Base-by-base conservation (phyloP, 2,888 invertebrate genomes). In the Acanthosepion pharaonis region DNA sequence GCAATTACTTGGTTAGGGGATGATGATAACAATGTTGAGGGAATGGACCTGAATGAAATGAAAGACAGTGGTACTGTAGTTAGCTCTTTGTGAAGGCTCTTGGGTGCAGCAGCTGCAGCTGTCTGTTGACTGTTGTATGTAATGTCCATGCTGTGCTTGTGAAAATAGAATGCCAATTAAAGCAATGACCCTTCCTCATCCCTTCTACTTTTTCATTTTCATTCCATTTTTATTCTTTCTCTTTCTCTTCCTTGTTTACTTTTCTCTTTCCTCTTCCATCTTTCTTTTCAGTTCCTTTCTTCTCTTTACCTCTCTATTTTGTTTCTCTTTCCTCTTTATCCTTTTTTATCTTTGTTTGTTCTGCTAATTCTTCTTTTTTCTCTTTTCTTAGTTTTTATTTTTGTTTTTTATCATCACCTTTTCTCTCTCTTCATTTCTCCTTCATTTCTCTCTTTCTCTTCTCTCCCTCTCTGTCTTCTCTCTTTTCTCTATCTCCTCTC, bases 1-100 rank as follows among this genome's bases (percentile, higher is more conserved):
- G 78, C 78, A 78, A 78, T 78, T 78, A 78, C 78, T n/a, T n/a
- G 78, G 78, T 78, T n/a, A n/a, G 78, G 78, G 78, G 78, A 78
- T n/a, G 78, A 78, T 78, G 78, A n/a, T 78, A 78, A 78, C 78
- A 78, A 11, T 78, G n/a, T 5, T 15, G n/a, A 78, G 78, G 33
- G 78, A 78, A n/a, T 78, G 78, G 78, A 78, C 33, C 11, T 11
- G n/a, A 78, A n/a, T n/a, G n/a, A 78, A 18, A 78, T n/a, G n/a
- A 78, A 18, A 78, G 33, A 78, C 78, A 78, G 78, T 78, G 78
- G n/a, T 78, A 33, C 78, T 33, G n/a, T 78, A 78, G 78, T 78
- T 78, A 78, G 78, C n/a, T 1, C 78, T n/a, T 78, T 78, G 78
- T 78, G 11, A 33, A 78, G 78, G n/a, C 78, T n/a, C 78, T 78